Base-by-base conservation (phyloP, 2,888 invertebrate species). In the Heliconius ismenius region DNA sequence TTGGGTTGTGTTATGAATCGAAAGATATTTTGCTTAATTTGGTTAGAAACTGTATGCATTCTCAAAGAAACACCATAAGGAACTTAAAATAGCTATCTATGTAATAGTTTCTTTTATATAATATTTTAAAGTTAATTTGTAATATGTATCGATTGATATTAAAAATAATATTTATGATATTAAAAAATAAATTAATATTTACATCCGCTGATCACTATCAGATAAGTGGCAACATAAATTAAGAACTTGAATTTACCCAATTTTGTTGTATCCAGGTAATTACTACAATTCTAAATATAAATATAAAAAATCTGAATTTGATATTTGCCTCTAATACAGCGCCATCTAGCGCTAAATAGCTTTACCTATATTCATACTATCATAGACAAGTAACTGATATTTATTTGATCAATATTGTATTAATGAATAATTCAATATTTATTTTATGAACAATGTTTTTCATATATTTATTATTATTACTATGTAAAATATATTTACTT, bases 321-420 rank as follows among this genome's bases (percentile, higher is more conserved):
- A 49, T 24, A 39, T 68, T 28, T 32, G 11, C n/a, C 6, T 54
- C 21, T 18, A 2, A 2, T 62, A 18, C 62, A 74, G 69, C 4
- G 86, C 78, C 86, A 88, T 87, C 89, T 89, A 84, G 80, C 78
- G 79, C 36, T 15, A 74, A 85, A 75, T 86, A 87, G 88, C 21
- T 18, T 73, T 74, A 76, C 28, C 78, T 86, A 88, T 88, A 88
- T 87, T 90, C 88, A 88, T 87, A 87, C 15, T 79, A 13, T 36
- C 89, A 90, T 88, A 89, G 88, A 89, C 86, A 86, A 79, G 4
- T n/a, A 62, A 36, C 13, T 65, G 10, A 36, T 36, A 36, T 1
- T 18, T 28, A 28, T 63, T 18, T 6, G 6, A 21, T n/a, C 13
- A 28, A 4, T 36, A 65, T n/a, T 21, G n/a, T n/a, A 64, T 32